Conservation (phyloP, 1,140 invertebrate genomes). For the Pseudomyrmex dendroicus region DNA sequence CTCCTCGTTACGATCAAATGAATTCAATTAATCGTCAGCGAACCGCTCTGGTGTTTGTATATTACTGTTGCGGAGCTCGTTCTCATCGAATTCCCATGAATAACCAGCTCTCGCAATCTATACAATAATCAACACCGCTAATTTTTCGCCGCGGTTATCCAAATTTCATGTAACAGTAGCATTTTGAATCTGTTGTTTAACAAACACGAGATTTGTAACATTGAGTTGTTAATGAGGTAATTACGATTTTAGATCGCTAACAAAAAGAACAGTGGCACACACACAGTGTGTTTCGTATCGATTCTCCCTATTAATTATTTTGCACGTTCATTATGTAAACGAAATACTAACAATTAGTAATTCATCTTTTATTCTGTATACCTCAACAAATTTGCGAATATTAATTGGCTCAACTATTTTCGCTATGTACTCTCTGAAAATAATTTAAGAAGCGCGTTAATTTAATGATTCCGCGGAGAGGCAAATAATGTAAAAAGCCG, state of each 20-base stretch:
- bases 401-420: neutral
- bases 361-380: neutral
- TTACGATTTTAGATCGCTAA: too few relatives aligned
- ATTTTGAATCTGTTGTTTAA: neutral
- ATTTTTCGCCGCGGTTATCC: constrained; percentile 36
- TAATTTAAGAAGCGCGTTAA: constrained; percentile 51
- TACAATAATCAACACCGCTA: constrained; percentile 56
- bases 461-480: constrained; percentile 23
- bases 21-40: constrained; percentile 72
- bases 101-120: constrained; percentile 49
- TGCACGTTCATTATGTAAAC: constrained; percentile 14
- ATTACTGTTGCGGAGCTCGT: constrained; percentile 53
- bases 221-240: constrained; percentile 15
- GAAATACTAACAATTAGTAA: neutral
- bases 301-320: neutral
- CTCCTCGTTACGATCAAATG: constrained; percentile 73
- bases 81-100: constrained; percentile 67
- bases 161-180: constrained; percentile 30
- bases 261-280: too few relatives aligned
- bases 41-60: constrained; percentile 28
- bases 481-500: constrained; percentile 52
- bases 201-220: constrained; percentile 5
- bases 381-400: neutral
- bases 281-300: neutral
- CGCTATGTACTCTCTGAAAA: neutral